Conservation (phyloP, 2,888 invertebrate genomes). For the Cylloceria caligata region DNA sequence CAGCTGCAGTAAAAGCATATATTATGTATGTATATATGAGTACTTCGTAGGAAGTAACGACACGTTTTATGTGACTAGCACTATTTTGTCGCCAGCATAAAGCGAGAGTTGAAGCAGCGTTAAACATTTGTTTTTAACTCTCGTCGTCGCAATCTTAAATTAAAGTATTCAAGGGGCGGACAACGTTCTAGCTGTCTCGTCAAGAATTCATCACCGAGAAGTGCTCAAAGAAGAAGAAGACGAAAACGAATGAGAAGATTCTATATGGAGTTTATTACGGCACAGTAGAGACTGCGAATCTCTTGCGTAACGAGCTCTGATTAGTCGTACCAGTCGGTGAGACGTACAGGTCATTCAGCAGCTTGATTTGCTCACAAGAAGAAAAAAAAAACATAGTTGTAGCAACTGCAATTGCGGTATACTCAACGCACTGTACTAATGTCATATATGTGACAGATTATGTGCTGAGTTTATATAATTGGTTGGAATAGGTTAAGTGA, state of each 20-base stretch:
- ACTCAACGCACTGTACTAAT: too few species aligned
- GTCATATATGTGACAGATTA: too few species aligned
- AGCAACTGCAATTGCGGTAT: too few species aligned
- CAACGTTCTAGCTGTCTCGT: constrained; percentile 4
- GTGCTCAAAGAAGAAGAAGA: constrained; percentile 32
- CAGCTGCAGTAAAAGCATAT: constrained; percentile 7
- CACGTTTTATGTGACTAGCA: constrained; percentile 17
- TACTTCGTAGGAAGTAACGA: constrained; percentile 15
- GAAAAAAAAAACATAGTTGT: too few species aligned
- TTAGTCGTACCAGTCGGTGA: constrained; percentile 77
- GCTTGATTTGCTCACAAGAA: constrained; percentile 47
- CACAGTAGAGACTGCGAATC: neutral
- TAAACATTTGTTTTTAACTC: constrained; percentile 1
- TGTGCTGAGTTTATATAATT: too few species aligned
- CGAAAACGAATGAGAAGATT: constrained; percentile 28
- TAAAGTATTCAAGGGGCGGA: neutral
- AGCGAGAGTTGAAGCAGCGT: constrained; percentile 2
- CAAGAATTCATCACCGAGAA: constrained; percentile 22
- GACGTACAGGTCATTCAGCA: constrained; percentile 70
- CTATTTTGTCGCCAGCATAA: constrained; percentile 1
- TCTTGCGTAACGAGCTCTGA: constrained; percentile 78
- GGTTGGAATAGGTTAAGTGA: too few species aligned
- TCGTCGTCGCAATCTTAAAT: neutral
- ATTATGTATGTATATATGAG: neutral
- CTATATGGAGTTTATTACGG: constrained; percentile 24